phyloP scores from a whole-genome alignment of 1,140 invertebrate species.

The Octopus sinensis region DNA sequence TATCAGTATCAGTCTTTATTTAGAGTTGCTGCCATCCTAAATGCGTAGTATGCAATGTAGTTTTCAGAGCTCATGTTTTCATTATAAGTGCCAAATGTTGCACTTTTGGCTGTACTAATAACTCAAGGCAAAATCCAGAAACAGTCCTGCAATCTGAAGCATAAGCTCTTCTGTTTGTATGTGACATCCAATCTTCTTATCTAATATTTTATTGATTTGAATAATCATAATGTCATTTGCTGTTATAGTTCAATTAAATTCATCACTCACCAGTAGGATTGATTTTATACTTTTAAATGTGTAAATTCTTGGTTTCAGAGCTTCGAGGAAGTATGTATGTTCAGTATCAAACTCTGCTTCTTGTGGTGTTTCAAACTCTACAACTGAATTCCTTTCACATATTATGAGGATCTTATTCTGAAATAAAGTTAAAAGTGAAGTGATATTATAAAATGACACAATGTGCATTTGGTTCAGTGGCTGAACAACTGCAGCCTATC shows the following conservation, averaged over 20 bases:
- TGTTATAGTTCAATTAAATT: background rate
- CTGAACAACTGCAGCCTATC: too few relatives aligned
- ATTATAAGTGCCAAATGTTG: too few relatives aligned
- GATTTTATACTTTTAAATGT: slow-evolving; percentile 56
- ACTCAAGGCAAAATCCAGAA: too few relatives aligned
- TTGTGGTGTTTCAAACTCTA: slow-evolving; percentile 52
- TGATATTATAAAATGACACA: background rate
- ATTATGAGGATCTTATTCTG: slow-evolving; percentile 47
- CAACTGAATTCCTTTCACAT: slow-evolving; percentile 49
- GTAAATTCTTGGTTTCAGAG: slow-evolving; percentile 43
- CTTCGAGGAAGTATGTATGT: slow-evolving; percentile 50
- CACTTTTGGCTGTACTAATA: too few relatives aligned
- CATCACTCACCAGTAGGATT: slow-evolving; percentile 44
- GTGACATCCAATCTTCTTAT: too few relatives aligned
- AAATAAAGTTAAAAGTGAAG: slow-evolving; percentile 11
- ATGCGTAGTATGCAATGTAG: too few relatives aligned
- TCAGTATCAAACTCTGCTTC: slow-evolving; percentile 49
- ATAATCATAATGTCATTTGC: slow-evolving; percentile 2
- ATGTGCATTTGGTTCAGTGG: background rate
- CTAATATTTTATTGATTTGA: background rate
- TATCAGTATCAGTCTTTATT: too few relatives aligned
- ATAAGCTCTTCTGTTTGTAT: too few relatives aligned
- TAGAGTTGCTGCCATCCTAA: too few relatives aligned
- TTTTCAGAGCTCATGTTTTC: too few relatives aligned
- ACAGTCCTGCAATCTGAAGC: too few relatives aligned